These are phyloP conservation scores for Schlechtendalia chinensis DNA, from an alignment of 1,140 invertebrate species.

Conservation along the genomic window DNA sequence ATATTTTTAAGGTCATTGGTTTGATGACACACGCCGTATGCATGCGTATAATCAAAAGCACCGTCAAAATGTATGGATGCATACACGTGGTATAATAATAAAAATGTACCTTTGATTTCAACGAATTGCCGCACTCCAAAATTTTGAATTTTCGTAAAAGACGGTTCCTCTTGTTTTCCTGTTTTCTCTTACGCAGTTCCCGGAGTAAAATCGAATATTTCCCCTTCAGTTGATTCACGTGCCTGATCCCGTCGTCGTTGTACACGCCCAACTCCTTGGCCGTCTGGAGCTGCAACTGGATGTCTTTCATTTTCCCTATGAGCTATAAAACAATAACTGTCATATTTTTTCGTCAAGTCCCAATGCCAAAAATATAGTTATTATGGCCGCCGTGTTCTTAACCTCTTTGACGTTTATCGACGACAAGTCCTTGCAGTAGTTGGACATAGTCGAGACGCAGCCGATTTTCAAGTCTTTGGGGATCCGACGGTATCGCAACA, in stretches of 20 bases:
- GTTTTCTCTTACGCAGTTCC: conserved; percentile 56
- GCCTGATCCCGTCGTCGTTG: conserved; percentile 52
- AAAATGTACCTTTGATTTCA: not conserved
- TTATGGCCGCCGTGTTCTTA: too few species aligned
- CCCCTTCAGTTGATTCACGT: conserved; percentile 59
- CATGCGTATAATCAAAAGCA: too few species aligned
- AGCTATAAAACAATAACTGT: too few species aligned
- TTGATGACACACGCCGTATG: too few species aligned
- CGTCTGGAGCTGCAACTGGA: conserved; percentile 60
- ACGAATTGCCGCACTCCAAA: not conserved
- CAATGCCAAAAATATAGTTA: too few species aligned
- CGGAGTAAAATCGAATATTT: conserved; percentile 60
- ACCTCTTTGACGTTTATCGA: conserved; percentile 9
- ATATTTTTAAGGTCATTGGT: too few species aligned
- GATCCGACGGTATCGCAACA: conserved; percentile 59
- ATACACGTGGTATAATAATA: too few species aligned
- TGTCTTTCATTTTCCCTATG: conserved; percentile 58
- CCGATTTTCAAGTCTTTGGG: conserved; percentile 57
- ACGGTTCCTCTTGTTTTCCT: not conserved
- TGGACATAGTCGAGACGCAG: not conserved
- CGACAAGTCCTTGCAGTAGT: conserved; percentile 29
- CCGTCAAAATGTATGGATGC: too few species aligned
- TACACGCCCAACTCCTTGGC: conserved; percentile 55
- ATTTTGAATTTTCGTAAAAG: conserved; percentile 1
- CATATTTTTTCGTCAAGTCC: too few species aligned